Evolutionary conservation across 2,113 vertebrate species (phyloP).

Genomic region (Felis chaus): DNA sequence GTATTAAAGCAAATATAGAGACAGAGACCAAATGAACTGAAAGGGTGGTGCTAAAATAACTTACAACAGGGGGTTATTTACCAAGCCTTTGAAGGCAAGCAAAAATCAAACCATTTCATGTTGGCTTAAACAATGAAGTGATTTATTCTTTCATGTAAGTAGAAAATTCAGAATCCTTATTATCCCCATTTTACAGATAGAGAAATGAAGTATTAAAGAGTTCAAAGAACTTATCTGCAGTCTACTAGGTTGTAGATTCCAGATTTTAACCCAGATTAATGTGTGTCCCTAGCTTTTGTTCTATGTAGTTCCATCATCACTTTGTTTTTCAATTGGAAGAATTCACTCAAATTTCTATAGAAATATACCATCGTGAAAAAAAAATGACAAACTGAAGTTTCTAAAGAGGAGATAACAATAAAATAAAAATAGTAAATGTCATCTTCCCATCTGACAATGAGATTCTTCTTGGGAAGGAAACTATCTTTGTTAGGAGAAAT

Average conservation of each 20-base stretch:
- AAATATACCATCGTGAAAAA: not conserved
- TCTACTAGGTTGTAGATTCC: not conserved
- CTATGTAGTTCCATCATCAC: not conserved
- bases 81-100: not conserved
- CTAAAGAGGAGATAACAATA: not conserved
- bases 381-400: not conserved
- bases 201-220: not conserved
- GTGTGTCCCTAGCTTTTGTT: not conserved
- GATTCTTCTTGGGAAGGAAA: not conserved
- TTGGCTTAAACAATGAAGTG: not conserved
- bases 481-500: not conserved
- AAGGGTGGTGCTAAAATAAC: not conserved
- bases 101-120: conserved; percentile 14
- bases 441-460: not conserved
- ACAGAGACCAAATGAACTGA: not conserved
- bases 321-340: not conserved
- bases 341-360: not conserved
- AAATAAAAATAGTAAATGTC: not conserved
- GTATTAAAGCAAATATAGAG: not conserved
- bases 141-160: conserved; percentile 18
- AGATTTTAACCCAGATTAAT: not conserved
- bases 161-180: not conserved
- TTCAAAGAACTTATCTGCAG: not conserved
- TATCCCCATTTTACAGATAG: not conserved
- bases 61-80: not conserved